Percentiles rank a stretch among this genome's conserved stretches.
phyloP scores from a whole-genome alignment of 2,113 vertebrate species.

The Aix galericulata region DNA sequence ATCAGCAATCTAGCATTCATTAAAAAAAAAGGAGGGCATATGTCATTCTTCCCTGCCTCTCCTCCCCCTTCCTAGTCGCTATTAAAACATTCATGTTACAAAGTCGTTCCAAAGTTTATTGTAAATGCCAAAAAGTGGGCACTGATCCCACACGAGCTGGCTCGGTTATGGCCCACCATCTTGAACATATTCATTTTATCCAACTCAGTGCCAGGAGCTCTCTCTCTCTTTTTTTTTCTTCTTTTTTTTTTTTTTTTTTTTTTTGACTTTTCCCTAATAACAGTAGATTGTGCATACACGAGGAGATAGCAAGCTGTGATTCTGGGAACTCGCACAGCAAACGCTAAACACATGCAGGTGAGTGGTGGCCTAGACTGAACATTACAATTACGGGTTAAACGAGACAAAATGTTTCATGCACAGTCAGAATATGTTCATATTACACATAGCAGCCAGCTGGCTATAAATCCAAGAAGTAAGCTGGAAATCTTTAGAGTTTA shows the following conservation, averaged over 20 bases:
- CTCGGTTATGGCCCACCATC: neutral
- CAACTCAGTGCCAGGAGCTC: neutral
- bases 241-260: neutral
- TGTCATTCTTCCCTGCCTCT: neutral
- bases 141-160: neutral
- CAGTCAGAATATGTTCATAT: slow-evolving; percentile 26
- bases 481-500: slow-evolving; percentile 45
- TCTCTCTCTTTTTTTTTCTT: too few species aligned
- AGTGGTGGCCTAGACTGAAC: neutral
- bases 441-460: slow-evolving; percentile 51
- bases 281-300: rapidly evolving
- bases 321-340: neutral
- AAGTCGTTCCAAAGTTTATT: slow-evolving; percentile 17
- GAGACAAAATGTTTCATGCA: neutral
- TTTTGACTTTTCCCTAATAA: neutral
- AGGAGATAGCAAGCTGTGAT: neutral
- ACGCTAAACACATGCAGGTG: neutral
- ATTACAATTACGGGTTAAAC: neutral
- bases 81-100: neutral
- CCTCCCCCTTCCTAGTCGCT: neutral
- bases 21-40: neutral
- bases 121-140: slow-evolving; percentile 29
- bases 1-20: neutral
- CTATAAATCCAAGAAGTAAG: slow-evolving; percentile 53
- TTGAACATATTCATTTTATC: neutral